A percentile compares a stretch with the other conserved stretches of the same genome.
Conservation (phyloP, 2,797 vertebrate species). For the Aratinga solstitialis region DNA sequence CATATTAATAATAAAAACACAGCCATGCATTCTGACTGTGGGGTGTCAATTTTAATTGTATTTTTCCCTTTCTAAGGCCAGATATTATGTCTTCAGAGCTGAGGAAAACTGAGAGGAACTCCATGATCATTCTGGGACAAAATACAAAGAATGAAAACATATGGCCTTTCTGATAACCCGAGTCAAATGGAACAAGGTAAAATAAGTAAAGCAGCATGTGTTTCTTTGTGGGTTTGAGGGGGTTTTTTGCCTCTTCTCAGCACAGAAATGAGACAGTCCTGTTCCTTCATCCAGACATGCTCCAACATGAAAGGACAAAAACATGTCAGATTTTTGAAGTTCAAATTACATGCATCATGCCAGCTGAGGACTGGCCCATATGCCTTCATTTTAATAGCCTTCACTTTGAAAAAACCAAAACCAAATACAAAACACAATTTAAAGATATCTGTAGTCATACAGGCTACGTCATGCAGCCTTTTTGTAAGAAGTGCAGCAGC, state of each 20-base stretch:
- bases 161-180: conserved; percentile 69
- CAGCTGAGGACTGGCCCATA: not conserved
- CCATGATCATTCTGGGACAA: conserved; percentile 82
- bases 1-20: not conserved
- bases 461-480: not conserved
- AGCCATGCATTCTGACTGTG: not conserved
- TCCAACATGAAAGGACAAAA: not conserved
- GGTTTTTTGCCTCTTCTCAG: not conserved
- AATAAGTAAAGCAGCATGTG: not conserved
- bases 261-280: not conserved
- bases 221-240: not conserved
- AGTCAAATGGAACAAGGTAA: conserved; percentile 18
- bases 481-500: not conserved
- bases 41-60: not conserved
- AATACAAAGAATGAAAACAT: conserved; percentile 76
- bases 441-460: not conserved
- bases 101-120: conserved; percentile 81
- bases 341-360: not conserved
- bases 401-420: not conserved
- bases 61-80: conserved; percentile 74
- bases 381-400: not conserved
- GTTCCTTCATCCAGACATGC: not conserved
- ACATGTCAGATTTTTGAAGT: not conserved
- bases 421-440: not conserved
- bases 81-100: conserved; percentile 73